Evolutionary conservation across 2,797 vertebrate genomes (phyloP).

Genomic region (Botia kubotai): DNA sequence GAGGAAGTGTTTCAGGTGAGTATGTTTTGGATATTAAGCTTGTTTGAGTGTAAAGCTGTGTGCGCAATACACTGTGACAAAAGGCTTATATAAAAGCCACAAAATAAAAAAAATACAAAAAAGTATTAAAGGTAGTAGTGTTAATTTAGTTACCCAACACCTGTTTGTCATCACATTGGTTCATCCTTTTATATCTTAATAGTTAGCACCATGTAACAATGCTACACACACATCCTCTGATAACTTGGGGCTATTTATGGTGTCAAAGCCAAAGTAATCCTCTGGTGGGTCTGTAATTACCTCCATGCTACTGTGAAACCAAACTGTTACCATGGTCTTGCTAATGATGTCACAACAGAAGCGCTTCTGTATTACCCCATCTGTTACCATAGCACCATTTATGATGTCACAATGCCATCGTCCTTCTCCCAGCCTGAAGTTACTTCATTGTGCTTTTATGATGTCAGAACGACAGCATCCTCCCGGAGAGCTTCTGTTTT

Average conservation of each 20-base stretch:
- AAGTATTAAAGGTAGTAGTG: background rate
- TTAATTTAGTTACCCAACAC: background rate
- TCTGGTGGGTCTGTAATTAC: slow-evolving; percentile 1
- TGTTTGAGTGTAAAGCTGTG: too few relatives aligned
- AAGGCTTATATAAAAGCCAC: too few relatives aligned
- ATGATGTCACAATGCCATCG: slow-evolving; percentile 77
- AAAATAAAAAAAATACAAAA: too few relatives aligned
- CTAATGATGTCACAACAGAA: slow-evolving; percentile 47
- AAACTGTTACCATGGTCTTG: slow-evolving; percentile 50
- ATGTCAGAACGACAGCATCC: slow-evolving; percentile 55
- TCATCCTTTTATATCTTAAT: background rate
- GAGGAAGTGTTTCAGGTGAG: too few relatives aligned
- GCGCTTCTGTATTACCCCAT: slow-evolving; percentile 73
- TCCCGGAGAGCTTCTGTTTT: slow-evolving; percentile 60
- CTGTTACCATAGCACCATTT: slow-evolving; percentile 75
- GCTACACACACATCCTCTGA: background rate
- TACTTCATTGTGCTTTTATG: slow-evolving; percentile 55
- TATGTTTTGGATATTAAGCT: too few relatives aligned
- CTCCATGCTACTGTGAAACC: background rate
- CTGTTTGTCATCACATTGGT: background rate
- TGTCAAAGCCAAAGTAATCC: slow-evolving; percentile 14
- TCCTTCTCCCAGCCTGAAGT: slow-evolving; percentile 51
- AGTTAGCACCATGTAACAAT: background rate
- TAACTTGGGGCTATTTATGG: slow-evolving; percentile 19
- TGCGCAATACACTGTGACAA: too few relatives aligned